phyloP scores from a whole-genome alignment of 2,888 invertebrate genomes.

The Scaptomyza flava region DNA sequence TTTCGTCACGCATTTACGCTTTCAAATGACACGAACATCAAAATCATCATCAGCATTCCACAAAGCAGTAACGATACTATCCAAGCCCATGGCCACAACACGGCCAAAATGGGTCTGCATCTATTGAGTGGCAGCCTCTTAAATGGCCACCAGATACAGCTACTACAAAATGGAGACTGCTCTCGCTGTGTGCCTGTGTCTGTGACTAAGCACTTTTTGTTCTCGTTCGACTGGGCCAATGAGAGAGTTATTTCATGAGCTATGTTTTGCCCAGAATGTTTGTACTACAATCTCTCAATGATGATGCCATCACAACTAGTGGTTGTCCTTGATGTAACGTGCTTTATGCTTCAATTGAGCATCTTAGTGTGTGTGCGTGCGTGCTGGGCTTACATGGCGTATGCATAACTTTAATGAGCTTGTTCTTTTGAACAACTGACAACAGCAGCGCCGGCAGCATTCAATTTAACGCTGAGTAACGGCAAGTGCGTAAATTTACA shows the following conservation, averaged over 20 bases:
- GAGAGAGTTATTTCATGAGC: slow-evolving; percentile 48
- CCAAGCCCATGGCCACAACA: slow-evolving; percentile 13
- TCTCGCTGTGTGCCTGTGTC: background rate
- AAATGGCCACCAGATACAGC: slow-evolving; percentile 36
- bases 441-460: slow-evolving; percentile 22
- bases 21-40: slow-evolving; percentile 71
- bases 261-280: slow-evolving; percentile 41
- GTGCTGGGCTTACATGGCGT: slow-evolving; percentile 45
- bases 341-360: slow-evolving; percentile 8
- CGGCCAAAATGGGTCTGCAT: slow-evolving; percentile 36
- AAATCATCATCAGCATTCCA: slow-evolving; percentile 77
- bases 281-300: slow-evolving; percentile 24
- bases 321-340: slow-evolving; percentile 20
- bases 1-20: slow-evolving; percentile 76
- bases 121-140: slow-evolving; percentile 30
- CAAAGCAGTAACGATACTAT: slow-evolving; percentile 40
- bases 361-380: slow-evolving; percentile 1
- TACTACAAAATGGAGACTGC: slow-evolving; percentile 46
- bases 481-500: slow-evolving; percentile 33
- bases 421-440: slow-evolving; percentile 53
- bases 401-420: slow-evolving; percentile 63
- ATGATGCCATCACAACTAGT: slow-evolving; percentile 21
- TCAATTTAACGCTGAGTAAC: slow-evolving; percentile 38
- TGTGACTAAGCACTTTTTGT: slow-evolving; percentile 24
- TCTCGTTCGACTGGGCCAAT: slow-evolving; percentile 25